Percentiles rank a stretch among this genome's conserved stretches.
Conservation (phyloP, 2,113 vertebrate genomes). For the Oriolus oriolus region DNA sequence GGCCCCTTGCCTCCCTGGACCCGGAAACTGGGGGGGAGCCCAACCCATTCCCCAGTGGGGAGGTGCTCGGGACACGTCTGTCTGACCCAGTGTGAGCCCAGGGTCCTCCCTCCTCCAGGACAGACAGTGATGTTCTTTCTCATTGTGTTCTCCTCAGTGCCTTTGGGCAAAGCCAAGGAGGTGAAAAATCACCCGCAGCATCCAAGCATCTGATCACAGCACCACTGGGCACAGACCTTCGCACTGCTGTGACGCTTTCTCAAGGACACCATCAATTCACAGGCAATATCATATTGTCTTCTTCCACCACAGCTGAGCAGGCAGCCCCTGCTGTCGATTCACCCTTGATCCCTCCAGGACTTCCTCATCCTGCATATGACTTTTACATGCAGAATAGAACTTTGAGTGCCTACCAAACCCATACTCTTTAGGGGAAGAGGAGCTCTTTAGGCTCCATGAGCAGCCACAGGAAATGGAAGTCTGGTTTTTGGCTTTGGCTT, state of each 20-base stretch:
- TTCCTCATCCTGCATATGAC: not conserved
- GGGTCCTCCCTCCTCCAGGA: not conserved
- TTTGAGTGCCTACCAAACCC: not conserved
- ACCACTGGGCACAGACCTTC: not conserved
- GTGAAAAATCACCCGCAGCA: slow-evolving; percentile 19
- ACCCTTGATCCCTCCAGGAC: not conserved
- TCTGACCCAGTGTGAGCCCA: rapidly evolving
- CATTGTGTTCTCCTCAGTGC: not conserved
- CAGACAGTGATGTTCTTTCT: not conserved
- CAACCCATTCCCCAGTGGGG: not conserved
- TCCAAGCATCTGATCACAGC: not conserved
- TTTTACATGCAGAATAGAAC: not conserved
- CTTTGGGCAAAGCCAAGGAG: not conserved
- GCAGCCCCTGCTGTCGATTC: not conserved
- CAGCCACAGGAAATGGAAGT: not conserved
- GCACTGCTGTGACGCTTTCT: not conserved
- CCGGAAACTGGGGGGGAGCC: rapidly evolving
- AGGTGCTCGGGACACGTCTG: not conserved
- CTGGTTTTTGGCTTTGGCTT: not conserved
- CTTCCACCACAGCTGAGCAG: slow-evolving; percentile 30
- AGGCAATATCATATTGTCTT: not conserved
- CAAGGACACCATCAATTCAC: slow-evolving; percentile 45
- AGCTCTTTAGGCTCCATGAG: not conserved
- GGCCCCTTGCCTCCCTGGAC: not conserved
- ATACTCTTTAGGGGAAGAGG: not conserved